These are phyloP conservation scores for Sebastes minor DNA, from an alignment of 2,797 vertebrate species.

Conservation along the genomic window DNA sequence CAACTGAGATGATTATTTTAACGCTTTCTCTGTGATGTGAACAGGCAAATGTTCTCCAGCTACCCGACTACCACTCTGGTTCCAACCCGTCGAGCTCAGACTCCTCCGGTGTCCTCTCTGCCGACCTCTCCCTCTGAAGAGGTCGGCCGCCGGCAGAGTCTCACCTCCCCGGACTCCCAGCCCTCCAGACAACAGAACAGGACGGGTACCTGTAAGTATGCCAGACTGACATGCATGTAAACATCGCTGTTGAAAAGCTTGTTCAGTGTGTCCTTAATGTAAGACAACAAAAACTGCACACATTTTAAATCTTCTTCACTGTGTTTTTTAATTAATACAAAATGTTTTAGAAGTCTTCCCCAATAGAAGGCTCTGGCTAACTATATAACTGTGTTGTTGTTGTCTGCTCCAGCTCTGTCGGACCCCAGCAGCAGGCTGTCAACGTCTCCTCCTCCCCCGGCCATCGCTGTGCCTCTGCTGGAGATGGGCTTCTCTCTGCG, in stretches of 20 bases:
- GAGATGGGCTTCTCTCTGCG: constrained; percentile 98
- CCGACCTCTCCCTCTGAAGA: constrained; percentile 97
- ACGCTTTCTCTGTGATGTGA: constrained; percentile 13
- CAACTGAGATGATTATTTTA: not conserved
- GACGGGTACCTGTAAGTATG: constrained; percentile 83
- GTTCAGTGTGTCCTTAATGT: not conserved
- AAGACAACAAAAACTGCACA: too few species aligned
- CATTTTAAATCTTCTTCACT: not conserved
- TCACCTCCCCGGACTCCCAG: constrained; percentile 96
- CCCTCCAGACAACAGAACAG: constrained; percentile 88
- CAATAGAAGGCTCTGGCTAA: not conserved
- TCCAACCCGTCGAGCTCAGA: constrained; percentile 93
- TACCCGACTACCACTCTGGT: constrained; percentile 95
- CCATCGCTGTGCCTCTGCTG: constrained; percentile 93
- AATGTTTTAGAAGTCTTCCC: not conserved
- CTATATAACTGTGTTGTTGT: not conserved
- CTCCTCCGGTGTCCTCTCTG: constrained; percentile 94
- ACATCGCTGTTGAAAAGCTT: not conserved
- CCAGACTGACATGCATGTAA: not conserved
- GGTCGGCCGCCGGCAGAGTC: constrained; percentile 93
- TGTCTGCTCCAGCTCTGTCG: constrained; percentile 85
- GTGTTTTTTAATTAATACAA: not conserved
- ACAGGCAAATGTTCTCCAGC: constrained; percentile 99
- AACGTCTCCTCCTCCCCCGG: constrained; percentile 96
- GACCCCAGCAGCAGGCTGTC: constrained; percentile 98